A percentile compares a stretch with the other conserved stretches of the same genome.
phyloP scores from a whole-genome alignment of 2,888 invertebrate species.

The Eupithecia dodoneata region DNA sequence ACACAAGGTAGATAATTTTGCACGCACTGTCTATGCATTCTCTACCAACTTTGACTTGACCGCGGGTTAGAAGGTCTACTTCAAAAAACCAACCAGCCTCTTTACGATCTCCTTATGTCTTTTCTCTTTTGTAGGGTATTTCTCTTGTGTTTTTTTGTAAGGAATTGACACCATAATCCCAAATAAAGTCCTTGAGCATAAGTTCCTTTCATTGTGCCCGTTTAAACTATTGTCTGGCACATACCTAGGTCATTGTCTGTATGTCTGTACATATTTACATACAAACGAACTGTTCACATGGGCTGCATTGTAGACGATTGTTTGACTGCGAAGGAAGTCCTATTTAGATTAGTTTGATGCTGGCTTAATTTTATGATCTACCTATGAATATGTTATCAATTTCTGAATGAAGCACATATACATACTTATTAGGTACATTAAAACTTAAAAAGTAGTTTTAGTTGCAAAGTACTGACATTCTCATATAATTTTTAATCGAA shows the following conservation, averaged over 20 bases:
- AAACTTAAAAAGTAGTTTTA: too few relatives aligned
- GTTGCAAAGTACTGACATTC: too few relatives aligned
- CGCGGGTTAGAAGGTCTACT: too few relatives aligned
- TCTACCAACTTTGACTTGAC: background rate
- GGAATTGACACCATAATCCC: slow-evolving; percentile 1
- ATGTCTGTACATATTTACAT: slow-evolving; percentile 60
- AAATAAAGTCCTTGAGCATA: background rate
- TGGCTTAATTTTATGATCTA: background rate
- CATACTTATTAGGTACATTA: too few relatives aligned
- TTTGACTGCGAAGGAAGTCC: slow-evolving; percentile 20
- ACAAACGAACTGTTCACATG: slow-evolving; percentile 58
- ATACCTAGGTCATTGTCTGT: slow-evolving; percentile 64
- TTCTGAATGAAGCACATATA: background rate
- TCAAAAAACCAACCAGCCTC: background rate
- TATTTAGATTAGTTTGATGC: background rate
- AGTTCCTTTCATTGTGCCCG: slow-evolving; percentile 50
- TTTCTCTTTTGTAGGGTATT: background rate
- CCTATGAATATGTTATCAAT: background rate
- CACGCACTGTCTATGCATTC: background rate
- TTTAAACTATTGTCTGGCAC: slow-evolving; percentile 59
- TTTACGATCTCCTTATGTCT: background rate
- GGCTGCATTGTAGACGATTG: slow-evolving; percentile 33
- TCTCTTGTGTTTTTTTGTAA: background rate
- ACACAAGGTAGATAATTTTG: background rate
- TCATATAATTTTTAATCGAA: background rate